These are phyloP conservation scores for Prionchulus punctatus DNA, from an alignment of 2,888 invertebrate species.

Conservation along the genomic window DNA sequence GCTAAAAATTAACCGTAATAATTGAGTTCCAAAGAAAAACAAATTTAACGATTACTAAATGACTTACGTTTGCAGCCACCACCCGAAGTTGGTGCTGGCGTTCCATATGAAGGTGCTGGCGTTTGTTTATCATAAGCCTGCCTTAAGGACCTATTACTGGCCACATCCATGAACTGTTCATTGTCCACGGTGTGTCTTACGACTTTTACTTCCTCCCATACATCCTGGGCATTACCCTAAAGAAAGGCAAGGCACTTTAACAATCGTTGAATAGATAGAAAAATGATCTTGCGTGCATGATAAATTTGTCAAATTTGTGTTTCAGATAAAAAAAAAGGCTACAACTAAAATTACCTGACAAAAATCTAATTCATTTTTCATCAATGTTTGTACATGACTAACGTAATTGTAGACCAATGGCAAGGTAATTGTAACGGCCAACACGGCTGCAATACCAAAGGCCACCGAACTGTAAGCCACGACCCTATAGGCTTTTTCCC, in stretches of 20 bases:
- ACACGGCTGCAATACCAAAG: constrained; percentile 2
- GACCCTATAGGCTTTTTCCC: constrained; percentile 3
- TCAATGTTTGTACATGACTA: not conserved
- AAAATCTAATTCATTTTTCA: constrained; percentile 2
- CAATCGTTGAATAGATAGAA: not conserved
- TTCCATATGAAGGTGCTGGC: not conserved
- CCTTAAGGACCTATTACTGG: not conserved
- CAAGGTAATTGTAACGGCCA: constrained; percentile 1
- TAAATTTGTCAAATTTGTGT: too few species aligned
- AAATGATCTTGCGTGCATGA: not conserved
- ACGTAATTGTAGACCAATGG: constrained; percentile 10
- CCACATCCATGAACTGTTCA: not conserved
- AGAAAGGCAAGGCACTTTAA: too few species aligned
- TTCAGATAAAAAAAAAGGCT: too few species aligned
- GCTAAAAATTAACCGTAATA: not conserved
- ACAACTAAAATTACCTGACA: constrained; percentile 10
- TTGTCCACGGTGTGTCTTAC: not conserved
- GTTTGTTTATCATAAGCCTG: not conserved
- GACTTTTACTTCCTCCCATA: not conserved
- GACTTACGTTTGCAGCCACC: not conserved
- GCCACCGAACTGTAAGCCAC: constrained; percentile 3
- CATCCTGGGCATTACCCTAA: not conserved
- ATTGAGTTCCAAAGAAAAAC: not conserved
- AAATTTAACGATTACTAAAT: not conserved
- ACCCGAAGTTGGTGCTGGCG: not conserved